A percentile compares a stretch with the other conserved stretches of the same genome.
phyloP scores from a whole-genome alignment of 1,140 invertebrate species.

The Cardiocondyla obscurior region DNA sequence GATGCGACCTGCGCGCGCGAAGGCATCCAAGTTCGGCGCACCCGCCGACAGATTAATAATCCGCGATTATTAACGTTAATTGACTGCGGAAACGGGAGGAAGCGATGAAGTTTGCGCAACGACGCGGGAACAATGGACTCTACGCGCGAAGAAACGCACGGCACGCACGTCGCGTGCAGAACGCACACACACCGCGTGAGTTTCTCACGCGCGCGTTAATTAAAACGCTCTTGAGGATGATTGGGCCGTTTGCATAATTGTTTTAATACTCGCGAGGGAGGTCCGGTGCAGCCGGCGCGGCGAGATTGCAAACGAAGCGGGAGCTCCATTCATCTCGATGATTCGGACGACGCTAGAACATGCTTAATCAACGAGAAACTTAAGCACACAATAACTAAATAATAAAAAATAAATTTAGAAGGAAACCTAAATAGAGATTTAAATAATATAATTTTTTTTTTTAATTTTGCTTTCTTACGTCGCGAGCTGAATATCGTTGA shows the following conservation, averaged over 20 bases:
- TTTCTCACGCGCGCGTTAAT: slow-evolving; percentile 34
- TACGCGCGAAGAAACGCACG: background rate
- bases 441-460: background rate
- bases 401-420: no score
- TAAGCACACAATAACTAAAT: no score
- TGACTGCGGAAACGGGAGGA: slow-evolving; percentile 14
- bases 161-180: slow-evolving; percentile 30
- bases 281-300: background rate
- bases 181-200: slow-evolving; percentile 2
- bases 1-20: background rate
- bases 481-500: background rate
- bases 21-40: slow-evolving; percentile 34
- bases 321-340: background rate
- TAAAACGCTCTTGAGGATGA: slow-evolving; percentile 31
- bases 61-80: slow-evolving; percentile 49
- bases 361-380: background rate
- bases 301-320: background rate
- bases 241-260: slow-evolving; percentile 18
- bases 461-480: background rate
- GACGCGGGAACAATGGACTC: slow-evolving; percentile 31
- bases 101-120: slow-evolving; percentile 35
- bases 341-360: no score
- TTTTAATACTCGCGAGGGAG: background rate
- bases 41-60: slow-evolving; percentile 4
- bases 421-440: no score